Evolutionary conservation across 2,113 vertebrate genomes (phyloP).

Genomic region (Cisticola juncidis): DNA sequence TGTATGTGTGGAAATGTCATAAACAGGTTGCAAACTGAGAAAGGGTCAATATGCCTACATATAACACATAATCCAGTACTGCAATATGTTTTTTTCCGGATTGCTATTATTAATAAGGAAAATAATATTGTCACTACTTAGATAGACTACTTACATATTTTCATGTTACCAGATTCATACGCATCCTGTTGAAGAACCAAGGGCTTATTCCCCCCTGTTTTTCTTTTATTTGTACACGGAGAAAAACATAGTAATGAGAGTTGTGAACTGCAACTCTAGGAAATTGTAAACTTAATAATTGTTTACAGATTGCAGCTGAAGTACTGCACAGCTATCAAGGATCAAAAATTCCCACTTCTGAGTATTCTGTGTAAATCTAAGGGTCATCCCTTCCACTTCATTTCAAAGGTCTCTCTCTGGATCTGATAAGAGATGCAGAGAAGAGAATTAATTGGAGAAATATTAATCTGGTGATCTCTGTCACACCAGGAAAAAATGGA

Average conservation of each 20-base stretch:
- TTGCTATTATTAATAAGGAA: background rate
- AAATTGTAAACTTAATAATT: background rate
- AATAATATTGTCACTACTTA: background rate
- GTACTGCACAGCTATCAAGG: background rate
- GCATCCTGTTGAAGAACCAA: background rate
- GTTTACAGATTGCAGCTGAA: background rate
- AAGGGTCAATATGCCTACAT: background rate
- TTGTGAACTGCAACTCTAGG: background rate
- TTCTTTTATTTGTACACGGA: background rate
- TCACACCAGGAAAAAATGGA: background rate
- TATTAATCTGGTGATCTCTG: background rate
- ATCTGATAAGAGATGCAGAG: background rate
- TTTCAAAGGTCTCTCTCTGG: background rate
- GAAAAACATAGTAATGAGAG: background rate
- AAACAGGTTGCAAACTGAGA: background rate
- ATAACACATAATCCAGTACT: background rate
- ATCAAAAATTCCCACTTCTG: background rate
- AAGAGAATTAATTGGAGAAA: background rate
- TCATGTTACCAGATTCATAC: background rate
- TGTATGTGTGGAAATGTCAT: background rate
- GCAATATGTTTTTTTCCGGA: background rate
- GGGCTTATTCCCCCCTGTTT: rapidly evolving
- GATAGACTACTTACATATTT: background rate
- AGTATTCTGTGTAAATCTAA: background rate
- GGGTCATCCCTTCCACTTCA: background rate